These are phyloP conservation scores for Netelia melanura DNA, from an alignment of 2,888 invertebrate species.

Conservation along the genomic window DNA sequence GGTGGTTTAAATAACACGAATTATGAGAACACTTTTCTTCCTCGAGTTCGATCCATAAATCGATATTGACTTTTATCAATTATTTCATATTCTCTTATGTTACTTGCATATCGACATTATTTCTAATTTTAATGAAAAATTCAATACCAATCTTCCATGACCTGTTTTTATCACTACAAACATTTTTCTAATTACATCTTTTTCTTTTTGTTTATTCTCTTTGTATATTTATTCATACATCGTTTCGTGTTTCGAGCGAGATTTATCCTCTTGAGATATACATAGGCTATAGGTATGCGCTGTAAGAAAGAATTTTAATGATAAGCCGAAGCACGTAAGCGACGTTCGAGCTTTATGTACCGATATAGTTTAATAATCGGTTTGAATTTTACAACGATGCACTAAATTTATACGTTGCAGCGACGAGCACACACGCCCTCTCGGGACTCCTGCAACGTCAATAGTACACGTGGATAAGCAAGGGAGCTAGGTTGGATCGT, in stretches of 20 bases:
- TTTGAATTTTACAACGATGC: neutral
- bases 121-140: too few relatives aligned
- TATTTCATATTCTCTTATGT: too few relatives aligned
- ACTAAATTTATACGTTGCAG: too few relatives aligned
- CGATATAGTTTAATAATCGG: conserved; percentile 17
- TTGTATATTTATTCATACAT: neutral
- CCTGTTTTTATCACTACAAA: too few relatives aligned
- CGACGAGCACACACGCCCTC: neutral
- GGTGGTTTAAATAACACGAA: too few relatives aligned
- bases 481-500: conserved; percentile 8
- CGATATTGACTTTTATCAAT: too few relatives aligned
- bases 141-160: too few relatives aligned
- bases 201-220: neutral
- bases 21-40: too few relatives aligned
- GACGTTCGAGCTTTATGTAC: neutral
- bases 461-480: conserved; percentile 23
- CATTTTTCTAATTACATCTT: neutral
- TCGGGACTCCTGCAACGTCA: conserved; percentile 1
- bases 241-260: neutral
- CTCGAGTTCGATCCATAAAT: too few relatives aligned
- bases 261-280: neutral
- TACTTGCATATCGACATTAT: too few relatives aligned
- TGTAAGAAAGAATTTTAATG: neutral
- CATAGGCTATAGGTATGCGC: neutral
- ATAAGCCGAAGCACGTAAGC: neutral